These are phyloP conservation scores for Semnornis frantzii DNA, from an alignment of 2,113 vertebrate genomes.

Conservation along the genomic window DNA sequence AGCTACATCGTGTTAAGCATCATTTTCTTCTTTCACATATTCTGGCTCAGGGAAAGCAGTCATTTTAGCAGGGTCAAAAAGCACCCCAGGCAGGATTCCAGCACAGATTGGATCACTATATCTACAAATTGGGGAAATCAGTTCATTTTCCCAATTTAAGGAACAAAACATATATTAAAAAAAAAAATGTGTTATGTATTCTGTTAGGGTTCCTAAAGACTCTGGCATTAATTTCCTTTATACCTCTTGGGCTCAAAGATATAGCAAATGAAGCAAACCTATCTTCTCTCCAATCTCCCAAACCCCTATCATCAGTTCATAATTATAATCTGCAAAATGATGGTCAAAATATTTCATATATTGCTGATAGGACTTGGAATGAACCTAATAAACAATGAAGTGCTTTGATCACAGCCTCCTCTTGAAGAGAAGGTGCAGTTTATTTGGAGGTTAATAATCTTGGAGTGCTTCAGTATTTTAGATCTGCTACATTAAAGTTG, in stretches of 20 bases:
- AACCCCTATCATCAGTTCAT: not conserved
- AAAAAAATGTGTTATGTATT: not conserved
- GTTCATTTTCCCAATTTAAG: not conserved
- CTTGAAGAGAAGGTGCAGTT: conserved; percentile 36
- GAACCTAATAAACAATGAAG: not conserved
- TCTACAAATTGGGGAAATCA: not conserved
- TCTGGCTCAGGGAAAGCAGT: conserved; percentile 36
- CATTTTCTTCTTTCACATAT: not conserved
- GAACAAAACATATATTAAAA: not conserved
- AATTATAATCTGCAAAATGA: not conserved
- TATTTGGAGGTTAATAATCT: conserved; percentile 53
- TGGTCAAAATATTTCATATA: conserved; percentile 13
- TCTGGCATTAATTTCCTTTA: not conserved
- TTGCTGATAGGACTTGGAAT: not conserved
- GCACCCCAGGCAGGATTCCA: not conserved
- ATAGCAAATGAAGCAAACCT: not conserved
- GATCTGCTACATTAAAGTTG: conserved; percentile 29
- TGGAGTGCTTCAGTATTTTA: conserved; percentile 30
- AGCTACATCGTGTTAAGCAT: not conserved
- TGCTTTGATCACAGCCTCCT: conserved; percentile 52
- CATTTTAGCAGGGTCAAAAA: conserved; percentile 42
- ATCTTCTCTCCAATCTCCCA: not conserved
- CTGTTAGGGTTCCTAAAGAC: not conserved
- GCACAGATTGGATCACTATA: not conserved
- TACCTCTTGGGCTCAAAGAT: not conserved